Conservation (phyloP, 2,797 vertebrate genomes). For the Lepilemur ruficaudatus region DNA sequence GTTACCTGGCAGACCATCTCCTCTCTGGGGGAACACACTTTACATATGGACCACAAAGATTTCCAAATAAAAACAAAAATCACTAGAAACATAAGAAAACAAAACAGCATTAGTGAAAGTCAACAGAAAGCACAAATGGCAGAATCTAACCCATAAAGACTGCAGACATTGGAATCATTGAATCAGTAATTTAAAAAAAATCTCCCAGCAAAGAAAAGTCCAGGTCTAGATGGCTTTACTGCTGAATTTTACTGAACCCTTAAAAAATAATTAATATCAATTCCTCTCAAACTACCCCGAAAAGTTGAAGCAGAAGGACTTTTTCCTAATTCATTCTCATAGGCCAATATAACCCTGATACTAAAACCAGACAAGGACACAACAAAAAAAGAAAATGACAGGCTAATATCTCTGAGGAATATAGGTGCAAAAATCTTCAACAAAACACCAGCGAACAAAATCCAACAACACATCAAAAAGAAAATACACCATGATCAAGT, state of each 20-base stretch:
- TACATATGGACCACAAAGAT: not conserved
- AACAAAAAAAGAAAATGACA: not conserved
- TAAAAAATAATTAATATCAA: not conserved
- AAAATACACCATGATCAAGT: not conserved
- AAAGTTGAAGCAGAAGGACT: not conserved
- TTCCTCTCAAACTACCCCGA: not conserved
- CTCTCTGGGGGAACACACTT: not conserved
- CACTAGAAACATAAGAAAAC: not conserved
- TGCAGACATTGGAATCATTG: not conserved
- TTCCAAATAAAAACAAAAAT: not conserved
- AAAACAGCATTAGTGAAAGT: not conserved
- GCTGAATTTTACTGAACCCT: not conserved
- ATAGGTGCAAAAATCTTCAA: not conserved
- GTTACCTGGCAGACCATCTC: not conserved
- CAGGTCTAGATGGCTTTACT: not conserved
- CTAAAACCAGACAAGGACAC: not conserved
- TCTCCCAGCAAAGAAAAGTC: not conserved
- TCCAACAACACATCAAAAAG: not conserved
- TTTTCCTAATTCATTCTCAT: not conserved
- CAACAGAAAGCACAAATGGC: not conserved
- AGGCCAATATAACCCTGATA: not conserved
- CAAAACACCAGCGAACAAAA: not conserved
- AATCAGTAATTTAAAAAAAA: not conserved
- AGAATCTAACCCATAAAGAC: not conserved
- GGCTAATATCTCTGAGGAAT: not conserved